Percentiles rank a stretch among this genome's conserved stretches.
phyloP scores from a whole-genome alignment of 2,113 vertebrate species.

The Zapornia atra region DNA sequence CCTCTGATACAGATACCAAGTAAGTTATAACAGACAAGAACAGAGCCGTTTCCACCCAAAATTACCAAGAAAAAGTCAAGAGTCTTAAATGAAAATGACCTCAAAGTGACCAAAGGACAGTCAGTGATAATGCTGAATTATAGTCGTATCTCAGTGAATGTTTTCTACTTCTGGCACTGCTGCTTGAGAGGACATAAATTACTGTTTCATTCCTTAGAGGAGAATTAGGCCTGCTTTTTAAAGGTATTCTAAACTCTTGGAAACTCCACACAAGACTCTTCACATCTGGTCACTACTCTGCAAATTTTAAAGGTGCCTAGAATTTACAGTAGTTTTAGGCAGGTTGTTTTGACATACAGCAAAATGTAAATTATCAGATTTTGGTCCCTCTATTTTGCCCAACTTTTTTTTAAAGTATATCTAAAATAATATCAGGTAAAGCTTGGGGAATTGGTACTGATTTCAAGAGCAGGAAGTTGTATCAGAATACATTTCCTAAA shows the following conservation, averaged over 20 bases:
- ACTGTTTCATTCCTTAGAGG: neutral
- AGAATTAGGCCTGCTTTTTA: neutral
- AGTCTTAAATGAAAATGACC: neutral
- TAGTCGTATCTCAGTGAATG: neutral
- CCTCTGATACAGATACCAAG: neutral
- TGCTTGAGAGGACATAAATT: neutral
- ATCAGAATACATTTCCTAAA: neutral
- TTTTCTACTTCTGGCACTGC: neutral
- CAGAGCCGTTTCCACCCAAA: neutral
- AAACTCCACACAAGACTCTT: neutral
- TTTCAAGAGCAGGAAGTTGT: neutral
- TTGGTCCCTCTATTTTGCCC: neutral
- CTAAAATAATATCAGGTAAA: neutral
- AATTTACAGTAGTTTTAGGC: neutral
- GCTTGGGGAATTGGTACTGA: neutral
- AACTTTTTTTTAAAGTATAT: neutral
- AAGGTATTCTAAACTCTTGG: neutral
- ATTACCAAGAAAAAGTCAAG: neutral
- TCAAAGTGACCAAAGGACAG: neutral
- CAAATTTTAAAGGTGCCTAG: neutral
- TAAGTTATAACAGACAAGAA: neutral
- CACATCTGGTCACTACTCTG: neutral
- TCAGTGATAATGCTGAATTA: neutral
- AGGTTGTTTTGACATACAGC: neutral
- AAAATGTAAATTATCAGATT: neutral